A percentile compares a stretch with the other conserved stretches of the same genome.
Conservation (phyloP, 2,113 vertebrate genomes). For the Tautogolabrus adspersus region DNA sequence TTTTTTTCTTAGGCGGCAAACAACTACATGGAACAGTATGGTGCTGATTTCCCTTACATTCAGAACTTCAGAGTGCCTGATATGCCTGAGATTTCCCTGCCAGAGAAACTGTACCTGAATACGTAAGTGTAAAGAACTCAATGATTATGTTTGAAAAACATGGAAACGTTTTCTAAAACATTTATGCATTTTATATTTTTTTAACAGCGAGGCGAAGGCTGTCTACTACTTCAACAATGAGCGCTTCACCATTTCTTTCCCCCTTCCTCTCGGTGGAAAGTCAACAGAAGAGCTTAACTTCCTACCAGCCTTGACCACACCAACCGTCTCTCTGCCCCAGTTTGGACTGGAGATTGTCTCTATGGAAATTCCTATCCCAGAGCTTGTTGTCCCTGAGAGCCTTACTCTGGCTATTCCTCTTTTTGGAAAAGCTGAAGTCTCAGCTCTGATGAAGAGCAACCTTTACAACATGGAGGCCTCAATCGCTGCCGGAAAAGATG, state of each 20-base stretch:
- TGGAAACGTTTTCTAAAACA: no score
- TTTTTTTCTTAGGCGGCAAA: constrained; percentile 82
- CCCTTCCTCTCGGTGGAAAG: constrained; percentile 91
- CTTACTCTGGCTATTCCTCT: constrained; percentile 85
- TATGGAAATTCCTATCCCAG: constrained; percentile 84
- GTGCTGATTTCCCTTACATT: constrained; percentile 83
- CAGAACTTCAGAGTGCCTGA: constrained; percentile 85
- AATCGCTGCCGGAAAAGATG: constrained; percentile 84
- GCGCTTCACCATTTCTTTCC: constrained; percentile 82
- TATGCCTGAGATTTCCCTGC: constrained; percentile 84
- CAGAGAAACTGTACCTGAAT: constrained; percentile 90
- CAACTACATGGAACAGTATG: constrained; percentile 86
- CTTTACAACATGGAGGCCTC: constrained; percentile 90
- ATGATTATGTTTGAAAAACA: neutral
- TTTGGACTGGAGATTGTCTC: constrained; percentile 86
- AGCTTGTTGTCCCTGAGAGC: constrained; percentile 84
- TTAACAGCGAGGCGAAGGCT: constrained; percentile 88
- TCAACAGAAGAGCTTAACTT: constrained; percentile 85
- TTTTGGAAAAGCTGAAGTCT: constrained; percentile 86
- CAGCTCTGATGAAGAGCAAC: constrained; percentile 88
- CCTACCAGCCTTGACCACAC: constrained; percentile 81
- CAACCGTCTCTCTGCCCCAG: constrained; percentile 81
- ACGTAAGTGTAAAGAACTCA: constrained; percentile 78
- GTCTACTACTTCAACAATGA: constrained; percentile 87
- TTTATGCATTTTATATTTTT: constrained; percentile 21